Base-by-base conservation (phyloP, 2,888 invertebrate species). In the Protophormia terraenovae region DNA sequence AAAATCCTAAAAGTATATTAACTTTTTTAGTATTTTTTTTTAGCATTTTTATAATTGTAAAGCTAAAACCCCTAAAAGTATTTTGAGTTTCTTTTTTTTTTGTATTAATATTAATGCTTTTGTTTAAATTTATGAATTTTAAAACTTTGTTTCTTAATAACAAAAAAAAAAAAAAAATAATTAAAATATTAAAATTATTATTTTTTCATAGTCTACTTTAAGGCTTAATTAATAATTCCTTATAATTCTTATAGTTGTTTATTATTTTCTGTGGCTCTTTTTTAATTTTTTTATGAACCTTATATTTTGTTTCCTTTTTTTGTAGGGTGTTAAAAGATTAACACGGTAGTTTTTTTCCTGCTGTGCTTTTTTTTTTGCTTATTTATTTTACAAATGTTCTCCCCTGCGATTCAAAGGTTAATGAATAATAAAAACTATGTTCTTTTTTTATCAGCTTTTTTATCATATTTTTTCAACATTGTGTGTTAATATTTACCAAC, bases 311-410 rank as follows among this genome's bases (percentile, higher is more conserved):
- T 62, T 38, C 27, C 47, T 41, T 58, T 16, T 38, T 71, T 45
- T 60, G 80, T 78, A 72, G 77, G 82, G 87, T 86, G 87, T 86
- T 85, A 87, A 84, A 71, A 86, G 87, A 77, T 87, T 87, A 87
- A 87, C 86, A 83, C 81, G 35, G 64, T 58, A n/a, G n/a, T n/a
- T n/a, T 38, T 79, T 83, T 79, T 66, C 1, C 32, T 58, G 45
- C 32, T 22, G 27, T 3, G 6, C 12, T 58, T 32, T 45, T 62
- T 29, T 41, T 16, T n/a, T 5, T n/a, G 47, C 7, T 22, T 60
- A 58, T 47, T 75, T 62, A 19, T 60, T 53, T 53, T 41, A 55
- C 16, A 38, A 75, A 53, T 47, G 50, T 58, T 76, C 75, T 80
- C 67, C 62, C 78, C 45, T 50, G 62, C 62, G 76, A 27, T 78